These are phyloP conservation scores for Helostoma temminkii DNA, from an alignment of 2,797 vertebrate species.

Conservation along the genomic window DNA sequence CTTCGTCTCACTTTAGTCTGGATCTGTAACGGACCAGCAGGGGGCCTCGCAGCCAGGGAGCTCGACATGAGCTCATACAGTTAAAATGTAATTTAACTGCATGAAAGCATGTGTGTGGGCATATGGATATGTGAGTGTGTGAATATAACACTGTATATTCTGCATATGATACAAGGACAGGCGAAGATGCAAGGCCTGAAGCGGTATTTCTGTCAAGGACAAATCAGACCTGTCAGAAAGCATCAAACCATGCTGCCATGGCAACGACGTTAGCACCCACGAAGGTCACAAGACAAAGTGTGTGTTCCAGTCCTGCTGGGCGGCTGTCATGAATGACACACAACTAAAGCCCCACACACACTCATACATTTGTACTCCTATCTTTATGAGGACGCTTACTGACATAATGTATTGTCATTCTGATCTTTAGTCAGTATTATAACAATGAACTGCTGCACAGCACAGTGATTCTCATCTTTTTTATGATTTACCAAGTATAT, in stretches of 20 bases:
- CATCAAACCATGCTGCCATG: constrained; percentile 82
- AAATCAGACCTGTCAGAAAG: constrained; percentile 84
- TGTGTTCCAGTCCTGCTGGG: constrained; percentile 74
- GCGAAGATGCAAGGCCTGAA: constrained; percentile 61
- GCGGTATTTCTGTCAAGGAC: constrained; percentile 80
- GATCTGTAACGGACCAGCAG: constrained; percentile 60
- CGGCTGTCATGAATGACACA: constrained; percentile 75
- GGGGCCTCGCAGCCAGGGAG: constrained; percentile 61
- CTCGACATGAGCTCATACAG: constrained; percentile 44
- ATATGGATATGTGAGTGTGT: constrained; percentile 39
- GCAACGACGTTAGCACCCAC: constrained; percentile 76
- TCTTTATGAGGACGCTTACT: not conserved
- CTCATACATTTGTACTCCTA: constrained; percentile 19
- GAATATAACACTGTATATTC: constrained; percentile 34
- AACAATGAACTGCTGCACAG: constrained; percentile 43
- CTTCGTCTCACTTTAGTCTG: constrained; percentile 57
- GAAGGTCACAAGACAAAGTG: constrained; percentile 84
- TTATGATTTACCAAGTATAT: constrained; percentile 26
- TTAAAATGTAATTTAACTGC: constrained; percentile 67
- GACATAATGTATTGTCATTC: no score
- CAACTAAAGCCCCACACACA: constrained; percentile 56
- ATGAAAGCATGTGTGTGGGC: constrained; percentile 50
- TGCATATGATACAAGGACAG: constrained; percentile 66
- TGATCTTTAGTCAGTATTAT: constrained; percentile 46
- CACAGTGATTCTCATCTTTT: constrained; percentile 49